Evolutionary conservation across 2,113 vertebrate genomes (phyloP).

Genomic region (Trachemys scripta): DNA sequence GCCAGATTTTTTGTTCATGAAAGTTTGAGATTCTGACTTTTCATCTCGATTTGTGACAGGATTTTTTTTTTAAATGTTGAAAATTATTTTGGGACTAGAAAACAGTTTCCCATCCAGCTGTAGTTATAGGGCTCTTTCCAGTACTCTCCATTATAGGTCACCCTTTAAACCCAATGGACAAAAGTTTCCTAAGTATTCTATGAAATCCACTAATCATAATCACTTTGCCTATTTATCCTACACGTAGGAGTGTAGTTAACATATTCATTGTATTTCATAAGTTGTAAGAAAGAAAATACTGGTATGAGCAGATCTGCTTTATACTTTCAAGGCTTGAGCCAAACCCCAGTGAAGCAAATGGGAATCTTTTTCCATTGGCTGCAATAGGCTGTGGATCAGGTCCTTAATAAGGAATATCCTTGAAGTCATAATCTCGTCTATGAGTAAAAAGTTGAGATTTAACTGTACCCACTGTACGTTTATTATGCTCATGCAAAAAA

Average conservation of each 20-base stretch:
- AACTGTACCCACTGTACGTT: background rate
- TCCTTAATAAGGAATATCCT: background rate
- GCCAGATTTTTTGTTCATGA: background rate
- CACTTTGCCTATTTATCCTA: background rate
- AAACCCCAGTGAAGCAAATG: background rate
- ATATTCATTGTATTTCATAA: background rate
- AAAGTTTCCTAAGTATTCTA: background rate
- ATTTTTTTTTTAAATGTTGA: background rate
- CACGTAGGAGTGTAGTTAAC: background rate
- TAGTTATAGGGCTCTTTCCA: background rate
- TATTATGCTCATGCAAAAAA: background rate
- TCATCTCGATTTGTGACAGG: background rate
- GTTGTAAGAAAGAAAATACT: background rate
- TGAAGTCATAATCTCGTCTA: background rate
- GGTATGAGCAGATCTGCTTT: background rate
- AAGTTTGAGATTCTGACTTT: background rate
- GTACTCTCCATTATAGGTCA: background rate
- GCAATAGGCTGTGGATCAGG: background rate
- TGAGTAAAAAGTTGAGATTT: background rate
- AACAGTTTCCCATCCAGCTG: background rate
- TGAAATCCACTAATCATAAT: conserved; percentile 16
- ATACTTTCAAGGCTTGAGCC: background rate
- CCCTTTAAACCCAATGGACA: background rate
- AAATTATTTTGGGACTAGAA: background rate
- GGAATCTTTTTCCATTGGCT: background rate